Evolutionary conservation across 2,113 vertebrate genomes (phyloP).

Genomic region (Sylvilagus bachmani): DNA sequence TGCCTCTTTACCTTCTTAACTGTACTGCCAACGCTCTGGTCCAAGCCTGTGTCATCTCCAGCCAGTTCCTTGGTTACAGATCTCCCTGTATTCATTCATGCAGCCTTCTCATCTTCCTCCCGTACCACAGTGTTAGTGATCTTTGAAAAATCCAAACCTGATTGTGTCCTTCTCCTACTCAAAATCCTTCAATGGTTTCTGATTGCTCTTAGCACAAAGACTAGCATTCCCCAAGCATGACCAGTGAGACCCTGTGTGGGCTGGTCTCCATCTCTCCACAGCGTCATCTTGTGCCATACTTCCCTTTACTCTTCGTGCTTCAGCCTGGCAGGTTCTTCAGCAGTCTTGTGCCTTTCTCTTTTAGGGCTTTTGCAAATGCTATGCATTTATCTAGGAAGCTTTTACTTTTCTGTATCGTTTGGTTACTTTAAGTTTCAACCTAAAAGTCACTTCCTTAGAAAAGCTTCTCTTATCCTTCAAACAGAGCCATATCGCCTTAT

Average conservation of each 20-base stretch:
- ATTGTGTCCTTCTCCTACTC: neutral
- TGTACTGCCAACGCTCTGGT: neutral
- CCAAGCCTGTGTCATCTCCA: neutral
- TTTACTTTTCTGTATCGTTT: neutral
- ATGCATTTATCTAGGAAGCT: neutral
- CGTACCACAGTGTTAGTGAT: neutral
- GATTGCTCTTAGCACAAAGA: constrained; percentile 6
- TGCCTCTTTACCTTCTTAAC: neutral
- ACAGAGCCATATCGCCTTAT: constrained; percentile 12
- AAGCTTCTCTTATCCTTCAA: constrained; percentile 42
- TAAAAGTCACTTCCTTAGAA: constrained; percentile 28
- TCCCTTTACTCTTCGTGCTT: neutral
- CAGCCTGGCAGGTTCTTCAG: neutral
- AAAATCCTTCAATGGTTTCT: neutral
- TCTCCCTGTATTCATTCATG: neutral
- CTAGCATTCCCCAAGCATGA: neutral
- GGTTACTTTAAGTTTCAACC: constrained; percentile 19
- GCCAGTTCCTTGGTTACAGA: neutral
- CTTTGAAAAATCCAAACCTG: neutral
- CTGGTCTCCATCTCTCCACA: neutral
- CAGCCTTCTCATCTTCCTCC: constrained; percentile 21
- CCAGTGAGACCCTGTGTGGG: neutral
- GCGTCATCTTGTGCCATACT: neutral
- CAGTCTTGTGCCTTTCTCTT: neutral
- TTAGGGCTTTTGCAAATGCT: neutral